A percentile compares a stretch with the other conserved stretches of the same genome.
phyloP scores from a whole-genome alignment of 35 echinoderm and acorn worm species.

The Strongylocentrotus purpuratus region DNA sequence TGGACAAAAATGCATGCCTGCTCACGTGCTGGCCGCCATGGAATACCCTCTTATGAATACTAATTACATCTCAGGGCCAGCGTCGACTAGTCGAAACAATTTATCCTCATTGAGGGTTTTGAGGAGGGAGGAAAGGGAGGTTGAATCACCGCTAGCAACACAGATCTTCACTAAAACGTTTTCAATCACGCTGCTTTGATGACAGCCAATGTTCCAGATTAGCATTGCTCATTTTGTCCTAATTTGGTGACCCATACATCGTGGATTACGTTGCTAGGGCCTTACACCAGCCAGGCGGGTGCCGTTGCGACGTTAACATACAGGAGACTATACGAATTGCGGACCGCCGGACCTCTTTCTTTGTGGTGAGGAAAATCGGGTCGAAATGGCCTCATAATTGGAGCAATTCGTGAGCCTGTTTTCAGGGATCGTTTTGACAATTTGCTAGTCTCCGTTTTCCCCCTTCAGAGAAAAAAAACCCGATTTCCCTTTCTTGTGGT shows the following conservation, averaged over 20 bases:
- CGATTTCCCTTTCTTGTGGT: neutral
- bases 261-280: neutral
- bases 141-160: constrained; percentile 37
- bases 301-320: neutral
- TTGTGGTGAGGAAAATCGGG: neutral
- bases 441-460: neutral
- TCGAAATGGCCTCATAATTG: constrained; percentile 21
- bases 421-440: neutral
- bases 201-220: neutral
- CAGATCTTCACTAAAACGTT: constrained; percentile 46
- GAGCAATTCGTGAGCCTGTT: constrained; percentile 12
- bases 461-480: neutral
- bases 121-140: neutral
- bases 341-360: neutral
- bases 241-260: constrained; percentile 43
- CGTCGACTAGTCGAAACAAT: constrained; percentile 39
- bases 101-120: neutral
- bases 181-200: constrained; percentile 27
- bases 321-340: neutral
- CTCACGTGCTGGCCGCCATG: neutral
- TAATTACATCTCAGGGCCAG: constrained; percentile 15
- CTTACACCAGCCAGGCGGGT: neutral
- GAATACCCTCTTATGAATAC: constrained; percentile 22
- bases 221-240: constrained; percentile 28
- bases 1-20: constrained; percentile 6